Percentiles rank a stretch among this genome's conserved stretches.
Evolutionary conservation across 2,113 vertebrate species (phyloP).

Genomic region (Lagopus muta): DNA sequence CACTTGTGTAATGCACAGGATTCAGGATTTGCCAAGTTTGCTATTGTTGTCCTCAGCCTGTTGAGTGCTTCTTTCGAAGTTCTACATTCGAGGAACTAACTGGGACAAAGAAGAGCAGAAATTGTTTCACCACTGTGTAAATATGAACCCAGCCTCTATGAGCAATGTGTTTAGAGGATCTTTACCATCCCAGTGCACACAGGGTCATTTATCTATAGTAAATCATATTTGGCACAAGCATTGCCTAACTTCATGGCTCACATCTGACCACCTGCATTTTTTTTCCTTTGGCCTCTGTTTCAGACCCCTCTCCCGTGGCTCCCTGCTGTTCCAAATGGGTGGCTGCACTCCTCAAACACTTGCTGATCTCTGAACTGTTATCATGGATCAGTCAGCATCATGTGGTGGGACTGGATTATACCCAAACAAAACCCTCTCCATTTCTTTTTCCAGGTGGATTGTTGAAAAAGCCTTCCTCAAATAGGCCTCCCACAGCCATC

Average conservation of each 20-base stretch:
- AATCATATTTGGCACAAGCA: neutral
- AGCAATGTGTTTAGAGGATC: neutral
- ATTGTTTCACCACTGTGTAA: neutral
- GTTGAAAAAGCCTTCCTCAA: constrained; percentile 29
- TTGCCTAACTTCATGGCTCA: neutral
- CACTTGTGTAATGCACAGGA: neutral
- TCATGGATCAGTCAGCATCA: neutral
- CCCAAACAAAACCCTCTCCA: neutral
- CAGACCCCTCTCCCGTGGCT: neutral
- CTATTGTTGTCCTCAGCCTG: neutral
- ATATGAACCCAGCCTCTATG: neutral
- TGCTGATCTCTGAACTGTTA: constrained; percentile 8
- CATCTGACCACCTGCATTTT: neutral
- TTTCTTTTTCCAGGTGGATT: neutral
- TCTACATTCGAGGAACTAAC: neutral
- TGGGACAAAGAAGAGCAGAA: neutral
- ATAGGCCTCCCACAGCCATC: constrained; percentile 28
- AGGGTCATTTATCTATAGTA: neutral
- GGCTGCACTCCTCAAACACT: neutral
- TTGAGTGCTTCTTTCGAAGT: neutral
- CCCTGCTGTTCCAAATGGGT: neutral
- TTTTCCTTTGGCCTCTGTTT: neutral
- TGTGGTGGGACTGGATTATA: neutral
- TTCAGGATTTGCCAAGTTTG: neutral
- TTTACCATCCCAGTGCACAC: neutral